Percentiles rank a stretch among this genome's conserved stretches.
These are phyloP conservation scores for Telmatochromis brichardi DNA, from an alignment of 2,113 vertebrate genomes.

Conservation along the genomic window DNA sequence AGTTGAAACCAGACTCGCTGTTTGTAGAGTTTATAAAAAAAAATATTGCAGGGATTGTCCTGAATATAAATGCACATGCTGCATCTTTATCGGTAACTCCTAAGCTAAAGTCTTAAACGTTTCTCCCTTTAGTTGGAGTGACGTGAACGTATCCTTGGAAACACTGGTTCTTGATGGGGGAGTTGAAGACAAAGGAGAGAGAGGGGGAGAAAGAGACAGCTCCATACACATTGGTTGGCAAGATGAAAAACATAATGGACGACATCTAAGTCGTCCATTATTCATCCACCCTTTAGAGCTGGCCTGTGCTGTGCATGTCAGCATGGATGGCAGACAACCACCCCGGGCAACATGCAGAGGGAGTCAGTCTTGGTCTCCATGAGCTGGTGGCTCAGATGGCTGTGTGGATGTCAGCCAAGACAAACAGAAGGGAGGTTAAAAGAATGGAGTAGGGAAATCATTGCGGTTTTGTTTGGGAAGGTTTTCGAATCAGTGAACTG, in stretches of 20 bases:
- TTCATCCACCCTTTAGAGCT: constrained; percentile 27
- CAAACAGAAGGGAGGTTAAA: constrained; percentile 30
- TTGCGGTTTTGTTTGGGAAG: background rate
- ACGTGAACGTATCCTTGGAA: background rate
- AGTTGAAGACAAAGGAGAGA: background rate
- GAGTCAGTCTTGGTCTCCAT: constrained; percentile 32
- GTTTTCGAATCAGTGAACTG: background rate
- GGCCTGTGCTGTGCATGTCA: constrained; percentile 13
- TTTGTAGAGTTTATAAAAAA: background rate
- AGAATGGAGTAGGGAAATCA: background rate
- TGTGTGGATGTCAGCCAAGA: constrained; percentile 21
- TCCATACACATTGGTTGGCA: background rate
- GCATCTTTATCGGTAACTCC: background rate
- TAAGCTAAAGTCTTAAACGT: background rate
- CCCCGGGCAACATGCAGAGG: constrained; percentile 8
- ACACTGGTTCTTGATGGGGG: background rate
- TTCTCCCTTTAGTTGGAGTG: background rate
- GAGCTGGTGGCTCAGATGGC: constrained; percentile 47
- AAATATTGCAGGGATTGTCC: background rate
- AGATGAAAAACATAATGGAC: constrained; percentile 22
- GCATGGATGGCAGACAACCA: constrained; percentile 37
- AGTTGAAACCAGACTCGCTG: background rate
- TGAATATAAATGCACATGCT: background rate
- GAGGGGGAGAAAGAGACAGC: background rate
- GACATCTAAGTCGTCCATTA: background rate